Conservation (phyloP, 2,797 vertebrate genomes). For the Myotis pilosus region DNA sequence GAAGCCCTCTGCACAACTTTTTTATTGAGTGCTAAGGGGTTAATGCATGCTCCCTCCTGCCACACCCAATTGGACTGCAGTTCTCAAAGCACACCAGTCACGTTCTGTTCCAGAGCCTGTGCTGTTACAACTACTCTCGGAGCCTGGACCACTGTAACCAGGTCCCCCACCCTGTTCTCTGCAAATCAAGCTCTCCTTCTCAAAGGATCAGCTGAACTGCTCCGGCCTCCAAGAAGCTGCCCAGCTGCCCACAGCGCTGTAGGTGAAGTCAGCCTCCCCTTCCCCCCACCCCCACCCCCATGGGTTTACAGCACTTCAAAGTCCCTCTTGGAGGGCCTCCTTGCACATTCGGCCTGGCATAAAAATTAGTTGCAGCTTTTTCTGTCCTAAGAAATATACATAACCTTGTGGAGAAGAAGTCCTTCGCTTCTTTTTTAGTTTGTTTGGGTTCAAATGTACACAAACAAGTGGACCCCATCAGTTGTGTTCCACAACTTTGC, state of each 20-base stretch:
- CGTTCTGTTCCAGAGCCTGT: constrained; percentile 1
- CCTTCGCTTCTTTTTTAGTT: not conserved
- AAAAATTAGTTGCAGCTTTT: not conserved
- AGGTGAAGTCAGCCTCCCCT: not conserved
- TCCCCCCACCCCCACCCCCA: not conserved
- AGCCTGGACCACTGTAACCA: not conserved
- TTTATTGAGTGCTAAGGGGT: not conserved
- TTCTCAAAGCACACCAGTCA: constrained; percentile 13
- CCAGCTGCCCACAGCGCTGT: not conserved
- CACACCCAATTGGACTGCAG: not conserved
- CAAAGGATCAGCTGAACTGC: not conserved
- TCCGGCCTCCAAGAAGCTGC: not conserved
- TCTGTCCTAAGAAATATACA: not conserved
- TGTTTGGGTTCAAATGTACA: not conserved
- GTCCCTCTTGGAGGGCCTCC: not conserved
- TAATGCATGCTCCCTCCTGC: not conserved
- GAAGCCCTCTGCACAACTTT: not conserved
- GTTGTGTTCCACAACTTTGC: not conserved
- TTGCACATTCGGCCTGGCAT: not conserved
- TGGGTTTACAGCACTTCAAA: not conserved
- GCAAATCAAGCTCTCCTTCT: constrained; percentile 9
- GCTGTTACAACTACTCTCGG: not conserved
- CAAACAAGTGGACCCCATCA: not conserved
- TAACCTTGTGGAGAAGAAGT: not conserved
- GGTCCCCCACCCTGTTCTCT: not conserved